Base-by-base conservation (phyloP, 1,140 invertebrate genomes). In the Zophobas morio region DNA sequence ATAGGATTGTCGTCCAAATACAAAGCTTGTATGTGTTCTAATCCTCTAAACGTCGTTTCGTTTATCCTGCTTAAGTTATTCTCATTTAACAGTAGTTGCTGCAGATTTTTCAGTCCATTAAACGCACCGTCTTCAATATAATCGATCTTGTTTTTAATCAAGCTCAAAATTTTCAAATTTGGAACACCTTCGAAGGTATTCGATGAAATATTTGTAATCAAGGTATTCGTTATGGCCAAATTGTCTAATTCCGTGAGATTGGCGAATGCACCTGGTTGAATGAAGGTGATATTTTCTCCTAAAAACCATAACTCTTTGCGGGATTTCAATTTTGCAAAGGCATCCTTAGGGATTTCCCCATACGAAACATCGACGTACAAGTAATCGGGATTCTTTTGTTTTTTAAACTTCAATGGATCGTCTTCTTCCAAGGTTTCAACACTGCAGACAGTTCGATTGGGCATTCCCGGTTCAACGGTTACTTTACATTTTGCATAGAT, bases 61-160 rank as follows among this genome's bases (percentile, higher is more conserved):
- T 73, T 57, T 37, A 73, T 33, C 49, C 71, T 73, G 5, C 36
- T 42, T n/a, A 73, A 40, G 1, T 20, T 33, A 37, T 73, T 73
- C 20, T 73, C 49, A 33, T 73, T 57, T 35, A 73, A 6, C n/a
- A 73, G 34, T 5, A 73, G 71, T 35, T 73, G 71, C 36, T 73
- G 51, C 35, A 73, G 54, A 6, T 53, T 56, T 1, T 35, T 20
- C 6, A 73, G 35, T 20, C 49, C 71, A 36, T 37, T 56, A 53
- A 73, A 73, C 20, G 71, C 71, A 6, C 71, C 71, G 8, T 73
- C 71, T 54, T 73, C 49, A 5, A 73, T 54, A 20, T 8, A 56
- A 8, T 73, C 54, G 37, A 73, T 73, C 35, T 8, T 73, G 71
- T 73, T 73, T 39, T 73, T 73, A 46, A 54, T 42, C 71, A 73